Evolutionary conservation across 2,113 vertebrate species (phyloP).

Genomic region (Hypocryptadius cinnamomeus): DNA sequence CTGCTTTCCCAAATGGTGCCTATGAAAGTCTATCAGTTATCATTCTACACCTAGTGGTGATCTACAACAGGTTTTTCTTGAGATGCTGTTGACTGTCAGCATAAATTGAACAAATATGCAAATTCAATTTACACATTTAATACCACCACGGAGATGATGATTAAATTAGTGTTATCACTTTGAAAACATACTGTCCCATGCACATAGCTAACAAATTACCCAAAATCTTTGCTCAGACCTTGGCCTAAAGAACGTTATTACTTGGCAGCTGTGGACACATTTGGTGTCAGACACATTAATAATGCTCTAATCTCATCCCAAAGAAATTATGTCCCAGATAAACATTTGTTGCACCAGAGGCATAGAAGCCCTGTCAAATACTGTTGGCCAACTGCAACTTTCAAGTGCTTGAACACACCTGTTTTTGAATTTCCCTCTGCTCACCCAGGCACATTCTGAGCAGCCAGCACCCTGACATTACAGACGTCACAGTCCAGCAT

Average conservation of each 20-base stretch:
- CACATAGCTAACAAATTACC: background rate
- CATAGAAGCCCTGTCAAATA: background rate
- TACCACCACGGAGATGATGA: background rate
- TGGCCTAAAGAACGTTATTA: background rate
- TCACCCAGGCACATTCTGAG: fast-evolving
- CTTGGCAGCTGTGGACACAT: background rate
- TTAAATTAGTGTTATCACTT: background rate
- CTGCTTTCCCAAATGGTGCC: background rate
- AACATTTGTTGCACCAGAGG: background rate
- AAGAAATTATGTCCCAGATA: background rate
- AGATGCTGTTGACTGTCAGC: background rate
- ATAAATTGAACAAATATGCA: background rate
- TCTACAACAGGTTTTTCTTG: background rate
- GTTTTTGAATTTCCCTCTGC: background rate
- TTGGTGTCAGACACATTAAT: background rate
- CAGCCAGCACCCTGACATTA: background rate
- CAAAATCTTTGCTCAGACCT: background rate
- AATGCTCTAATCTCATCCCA: background rate
- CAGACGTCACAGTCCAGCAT: background rate
- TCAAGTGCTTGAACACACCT: fast-evolving
- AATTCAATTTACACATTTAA: background rate
- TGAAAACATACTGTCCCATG: background rate
- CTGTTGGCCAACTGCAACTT: background rate
- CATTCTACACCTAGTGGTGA: background rate
- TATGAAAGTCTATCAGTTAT: background rate